Evolutionary conservation across 2,113 vertebrate species (phyloP), one percentile per base, ranked within the genome.

Genomic region (Sinocyclocheilus rhinocerous): DNA sequence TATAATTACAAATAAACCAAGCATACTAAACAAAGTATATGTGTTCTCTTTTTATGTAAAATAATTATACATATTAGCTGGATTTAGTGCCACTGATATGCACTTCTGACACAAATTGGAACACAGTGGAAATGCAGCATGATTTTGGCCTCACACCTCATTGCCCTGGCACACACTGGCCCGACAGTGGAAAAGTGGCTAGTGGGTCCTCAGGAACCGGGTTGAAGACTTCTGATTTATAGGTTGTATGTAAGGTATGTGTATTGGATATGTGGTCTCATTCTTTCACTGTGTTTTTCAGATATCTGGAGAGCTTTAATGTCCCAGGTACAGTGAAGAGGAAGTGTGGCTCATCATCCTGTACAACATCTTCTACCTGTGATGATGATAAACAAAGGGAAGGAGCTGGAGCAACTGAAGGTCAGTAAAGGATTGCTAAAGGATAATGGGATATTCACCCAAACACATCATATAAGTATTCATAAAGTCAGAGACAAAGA

Each of bases 251-350:
- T 29, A 18, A 13, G 11, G 63, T 72, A 16, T 5, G 1, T 39
- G 6, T 33, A 76, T 70, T 29, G 4, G 12, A 39, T 59, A 57
- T 72, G 29, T 4, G 39, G 0, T 48, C 22, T 67, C 3, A 72
- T 77, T 48, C 20, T 16, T 3, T 57, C 45, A 59, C 18, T 2
- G 13, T 86, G 39, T 77, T 67, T 12, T 59, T 12, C 89, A 98
- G 97, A 87, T 98, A 97, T 88, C 89, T 98, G 88, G 96, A 97
- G 82, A 96, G 97, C 92, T 97, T 95, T 82, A 97, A 95, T 91
- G 92, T 97, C 89, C 96, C 96, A 2, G 95, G 93, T 88, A 96
- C 96, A 0, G 91, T 96, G 26, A 98, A 97, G 92, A 94, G 97
- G 63, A 98, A 97, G 89, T 96, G 96, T 15, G 95, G 95, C 70